A percentile compares a stretch with the other conserved stretches of the same genome.
These are phyloP conservation scores for Allolobophora icterica DNA, from an alignment of 2,888 invertebrate genomes.

Conservation along the genomic window DNA sequence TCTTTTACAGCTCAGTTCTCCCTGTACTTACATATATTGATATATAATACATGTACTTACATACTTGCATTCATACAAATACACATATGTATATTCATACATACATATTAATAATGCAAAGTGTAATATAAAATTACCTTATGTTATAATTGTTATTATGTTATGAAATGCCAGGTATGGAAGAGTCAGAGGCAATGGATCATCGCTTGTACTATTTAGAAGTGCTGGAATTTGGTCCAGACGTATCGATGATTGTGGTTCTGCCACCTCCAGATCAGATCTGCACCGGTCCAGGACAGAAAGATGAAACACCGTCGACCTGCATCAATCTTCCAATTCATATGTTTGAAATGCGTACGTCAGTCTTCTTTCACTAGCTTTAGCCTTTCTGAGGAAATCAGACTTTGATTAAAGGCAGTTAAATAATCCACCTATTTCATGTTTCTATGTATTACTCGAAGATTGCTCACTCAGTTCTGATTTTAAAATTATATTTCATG, in stretches of 20 bases:
- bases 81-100: no score
- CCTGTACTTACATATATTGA: no score
- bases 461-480: not conserved
- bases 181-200: not conserved
- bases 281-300: slow-evolving; percentile 24
- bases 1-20: no score
- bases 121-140: no score
- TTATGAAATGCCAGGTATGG: not conserved
- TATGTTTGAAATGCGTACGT: slow-evolving; percentile 19
- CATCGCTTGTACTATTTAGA: not conserved
- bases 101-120: not conserved
- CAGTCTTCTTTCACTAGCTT: not conserved
- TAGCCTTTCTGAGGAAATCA: not conserved
- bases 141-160: not conserved
- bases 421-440: not conserved
- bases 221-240: not conserved
- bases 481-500: not conserved
- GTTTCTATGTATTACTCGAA: no score
- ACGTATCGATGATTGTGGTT: slow-evolving; percentile 15
- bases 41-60: no score
- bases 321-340: not conserved
- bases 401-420: not conserved
- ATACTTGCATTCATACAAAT: no score
- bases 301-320: not conserved
- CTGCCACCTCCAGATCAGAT: slow-evolving; percentile 12